These are phyloP conservation scores for Hycleus phaleratus DNA, from an alignment of 1,140 invertebrate genomes.

Conservation along the genomic window DNA sequence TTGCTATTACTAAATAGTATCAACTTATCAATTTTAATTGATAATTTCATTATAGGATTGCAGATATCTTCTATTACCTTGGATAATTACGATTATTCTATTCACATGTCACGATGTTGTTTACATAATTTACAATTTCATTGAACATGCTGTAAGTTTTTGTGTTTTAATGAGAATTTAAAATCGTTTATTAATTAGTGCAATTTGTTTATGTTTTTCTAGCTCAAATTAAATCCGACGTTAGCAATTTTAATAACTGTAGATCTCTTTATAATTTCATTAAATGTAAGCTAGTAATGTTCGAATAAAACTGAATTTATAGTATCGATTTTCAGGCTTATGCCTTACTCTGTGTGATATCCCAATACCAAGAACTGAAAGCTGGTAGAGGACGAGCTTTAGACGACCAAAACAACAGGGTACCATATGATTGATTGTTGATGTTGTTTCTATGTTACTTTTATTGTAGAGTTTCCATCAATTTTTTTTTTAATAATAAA, in stretches of 20 bases:
- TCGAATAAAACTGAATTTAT: not conserved
- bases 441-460: too few species aligned
- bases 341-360: constrained; percentile 69
- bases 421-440: constrained; percentile 16
- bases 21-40: not conserved
- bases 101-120: constrained; percentile 26
- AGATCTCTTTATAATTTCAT: constrained; percentile 55
- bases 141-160: constrained; percentile 28
- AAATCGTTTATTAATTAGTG: constrained; percentile 23
- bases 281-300: constrained; percentile 51
- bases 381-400: constrained; percentile 63
- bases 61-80: constrained; percentile 28
- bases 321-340: constrained; percentile 53
- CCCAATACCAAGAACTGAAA: constrained; percentile 71
- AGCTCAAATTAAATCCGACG: constrained; percentile 53
- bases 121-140: constrained; percentile 26
- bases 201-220: constrained; percentile 37
- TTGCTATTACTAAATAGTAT: not conserved
- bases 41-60: constrained; percentile 21
- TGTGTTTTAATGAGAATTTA: not conserved
- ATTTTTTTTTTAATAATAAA: not conserved
- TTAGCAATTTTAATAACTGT: constrained; percentile 55
- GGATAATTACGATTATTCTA: constrained; percentile 28
- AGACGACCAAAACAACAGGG: constrained; percentile 44
- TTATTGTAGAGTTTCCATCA: too few species aligned